These are phyloP conservation scores for Halesus radiatus DNA, from an alignment of 1,140 invertebrate species.

Conservation along the genomic window DNA sequence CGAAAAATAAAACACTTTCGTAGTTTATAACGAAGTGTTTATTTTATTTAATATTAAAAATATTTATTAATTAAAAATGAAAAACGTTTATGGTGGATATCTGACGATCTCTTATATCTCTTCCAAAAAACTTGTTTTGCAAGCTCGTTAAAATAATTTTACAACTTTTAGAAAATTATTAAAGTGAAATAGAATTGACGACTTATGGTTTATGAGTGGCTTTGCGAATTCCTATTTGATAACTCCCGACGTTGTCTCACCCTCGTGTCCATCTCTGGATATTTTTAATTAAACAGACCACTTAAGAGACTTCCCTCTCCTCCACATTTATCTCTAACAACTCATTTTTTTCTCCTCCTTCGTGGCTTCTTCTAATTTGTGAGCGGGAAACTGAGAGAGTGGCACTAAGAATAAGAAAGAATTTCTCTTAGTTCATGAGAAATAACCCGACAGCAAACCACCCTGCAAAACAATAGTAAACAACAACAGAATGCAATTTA, in stretches of 20 bases:
- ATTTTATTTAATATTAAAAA: too few relatives aligned
- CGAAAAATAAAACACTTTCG: too few relatives aligned
- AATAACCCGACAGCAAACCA: neutral
- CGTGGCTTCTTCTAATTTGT: constrained; percentile 22
- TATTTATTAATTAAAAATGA: too few relatives aligned
- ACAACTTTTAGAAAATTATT: too few relatives aligned
- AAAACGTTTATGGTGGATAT: too few relatives aligned
- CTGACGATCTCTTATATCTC: too few relatives aligned
- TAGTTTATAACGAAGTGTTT: too few relatives aligned
- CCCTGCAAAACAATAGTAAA: neutral
- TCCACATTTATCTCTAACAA: constrained; percentile 27
- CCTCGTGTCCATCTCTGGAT: neutral
- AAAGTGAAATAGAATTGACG: too few relatives aligned
- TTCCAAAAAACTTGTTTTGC: too few relatives aligned
- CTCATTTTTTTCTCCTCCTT: constrained; percentile 26
- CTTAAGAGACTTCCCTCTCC: neutral
- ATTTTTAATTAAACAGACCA: constrained; percentile 38
- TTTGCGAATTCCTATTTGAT: neutral
- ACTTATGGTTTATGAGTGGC: too few relatives aligned
- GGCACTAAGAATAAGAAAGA: neutral
- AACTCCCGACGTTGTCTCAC: neutral
- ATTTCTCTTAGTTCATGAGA: neutral
- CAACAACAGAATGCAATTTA: neutral
- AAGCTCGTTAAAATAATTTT: too few relatives aligned
- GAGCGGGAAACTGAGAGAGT: constrained; percentile 24